Base-by-base conservation (phyloP, 2,888 invertebrate species). In the Drosophila pseudotakahashii region DNA sequence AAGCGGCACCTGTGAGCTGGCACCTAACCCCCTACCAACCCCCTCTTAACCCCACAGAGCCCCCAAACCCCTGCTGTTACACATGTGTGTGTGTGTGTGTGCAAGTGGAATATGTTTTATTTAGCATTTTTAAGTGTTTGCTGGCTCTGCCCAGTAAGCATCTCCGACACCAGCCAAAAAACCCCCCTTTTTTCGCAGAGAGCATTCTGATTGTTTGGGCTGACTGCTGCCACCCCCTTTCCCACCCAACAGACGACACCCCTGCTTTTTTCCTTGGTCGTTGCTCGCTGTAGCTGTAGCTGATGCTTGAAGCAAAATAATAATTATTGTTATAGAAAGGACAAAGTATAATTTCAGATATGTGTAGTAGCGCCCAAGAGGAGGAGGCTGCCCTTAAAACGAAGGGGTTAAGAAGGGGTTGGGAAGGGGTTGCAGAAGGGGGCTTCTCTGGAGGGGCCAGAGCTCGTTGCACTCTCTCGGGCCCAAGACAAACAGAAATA, bases 291-390 rank as follows among this genome's bases (percentile, higher is more conserved):
- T 32, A 51, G 79, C 55, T 67, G 73, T 61, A 61, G 66, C 39
- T 76, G 84, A 76, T 79, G 81, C 82, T 83, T 79, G 75, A 79
- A 84, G 79, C 87, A 87, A 84, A 84, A 84, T 84, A 84, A 84
- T 84, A 87, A 84, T 84, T 88, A 84, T 84, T 84, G 88, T 87
- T 84, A 84, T 84, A 84, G 88, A 83, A 83, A 87, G 87, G 79
- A 87, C 87, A 83, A 87, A 87, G 87, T 87, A 83, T 81, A 79
- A 82, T 86, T 82, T 86, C 82, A 82, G 82, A 82, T 82, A 83
- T 83, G 87, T 81, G 71, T 61, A 70, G 52, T 68, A 59, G 69
- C 58, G 58, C 51, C 48, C 36, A 54, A 26, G 37, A 34, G 57
- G 50, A 23, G 36, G 34, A 44, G 30, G n/a, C 14, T 23, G 53